Conservation (phyloP, 2,888 invertebrate genomes). For the Oxyteleia sp. region DNA sequence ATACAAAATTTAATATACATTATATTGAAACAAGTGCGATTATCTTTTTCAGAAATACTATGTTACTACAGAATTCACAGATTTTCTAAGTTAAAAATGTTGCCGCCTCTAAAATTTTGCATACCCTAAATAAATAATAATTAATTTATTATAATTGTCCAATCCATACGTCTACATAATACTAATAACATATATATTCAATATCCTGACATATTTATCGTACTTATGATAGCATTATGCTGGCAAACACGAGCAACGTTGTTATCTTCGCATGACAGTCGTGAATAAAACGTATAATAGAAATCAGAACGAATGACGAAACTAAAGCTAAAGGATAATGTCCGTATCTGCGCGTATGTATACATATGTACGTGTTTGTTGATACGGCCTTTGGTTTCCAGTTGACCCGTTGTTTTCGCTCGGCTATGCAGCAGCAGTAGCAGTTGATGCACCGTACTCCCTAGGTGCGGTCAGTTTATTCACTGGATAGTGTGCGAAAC, state of each 20-base stretch:
- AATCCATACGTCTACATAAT: too few species aligned
- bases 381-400: constrained; percentile 83
- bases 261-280: not conserved
- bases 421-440: constrained; percentile 82
- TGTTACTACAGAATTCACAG: too few species aligned
- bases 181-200: too few species aligned
- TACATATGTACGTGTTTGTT: constrained; percentile 75
- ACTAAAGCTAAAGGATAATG: constrained; percentile 55
- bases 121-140: too few species aligned
- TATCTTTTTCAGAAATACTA: too few species aligned
- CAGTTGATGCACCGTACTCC: constrained; percentile 82
- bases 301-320: constrained; percentile 52
- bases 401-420: constrained; percentile 84
- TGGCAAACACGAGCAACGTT: not conserved
- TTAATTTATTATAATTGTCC: too few species aligned
- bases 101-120: too few species aligned
- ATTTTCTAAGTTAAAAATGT: too few species aligned
- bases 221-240: not conserved
- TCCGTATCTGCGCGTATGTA: constrained; percentile 42
- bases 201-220: not conserved
- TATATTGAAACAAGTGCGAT: too few species aligned
- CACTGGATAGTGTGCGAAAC: constrained; percentile 77
- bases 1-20: too few species aligned
- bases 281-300: constrained; percentile 46
- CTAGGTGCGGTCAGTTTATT: constrained; percentile 85